Percentiles rank a stretch among this genome's conserved stretches.
Evolutionary conservation across 2,797 vertebrate species (phyloP).

Genomic region (Pseudocheirus occidentalis): DNA sequence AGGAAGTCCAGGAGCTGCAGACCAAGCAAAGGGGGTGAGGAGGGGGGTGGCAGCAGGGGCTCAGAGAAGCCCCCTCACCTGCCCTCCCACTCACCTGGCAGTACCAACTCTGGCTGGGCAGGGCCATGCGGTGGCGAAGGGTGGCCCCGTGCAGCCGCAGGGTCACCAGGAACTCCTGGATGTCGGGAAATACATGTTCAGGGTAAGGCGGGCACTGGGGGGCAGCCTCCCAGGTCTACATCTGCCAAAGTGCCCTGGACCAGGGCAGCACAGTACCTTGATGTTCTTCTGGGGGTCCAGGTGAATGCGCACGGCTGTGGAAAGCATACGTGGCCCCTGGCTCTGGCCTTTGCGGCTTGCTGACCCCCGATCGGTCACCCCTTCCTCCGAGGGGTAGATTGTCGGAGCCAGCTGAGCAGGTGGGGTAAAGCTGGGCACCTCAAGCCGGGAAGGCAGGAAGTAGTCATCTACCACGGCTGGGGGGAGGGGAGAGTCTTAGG

Average conservation of each 20-base stretch:
- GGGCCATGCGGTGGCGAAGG: slow-evolving; percentile 90
- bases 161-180: slow-evolving; percentile 94
- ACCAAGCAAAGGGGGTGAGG: background rate
- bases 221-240: background rate
- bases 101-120: slow-evolving; percentile 92
- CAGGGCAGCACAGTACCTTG: slow-evolving; percentile 84
- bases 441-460: slow-evolving; percentile 85
- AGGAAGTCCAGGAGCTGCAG: slow-evolving; percentile 92
- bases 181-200: background rate
- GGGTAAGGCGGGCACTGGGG: too few species aligned
- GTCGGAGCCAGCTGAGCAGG: slow-evolving; percentile 89
- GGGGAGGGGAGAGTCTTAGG: slow-evolving; percentile 2
- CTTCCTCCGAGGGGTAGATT: slow-evolving; percentile 92
- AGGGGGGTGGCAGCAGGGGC: background rate
- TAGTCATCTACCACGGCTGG: slow-evolving; percentile 89
- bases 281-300: slow-evolving; percentile 91
- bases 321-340: slow-evolving; percentile 87
- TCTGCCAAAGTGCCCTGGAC: background rate
- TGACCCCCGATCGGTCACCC: slow-evolving; percentile 85
- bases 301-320: slow-evolving; percentile 92
- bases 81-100: slow-evolving; percentile 86
- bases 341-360: slow-evolving; percentile 86
- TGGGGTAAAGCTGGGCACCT: slow-evolving; percentile 88
- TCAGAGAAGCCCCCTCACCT: background rate
- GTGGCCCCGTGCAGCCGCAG: slow-evolving; percentile 92